phyloP scores from a whole-genome alignment of 2,797 vertebrate genomes.

The Sitta carolinensis region DNA sequence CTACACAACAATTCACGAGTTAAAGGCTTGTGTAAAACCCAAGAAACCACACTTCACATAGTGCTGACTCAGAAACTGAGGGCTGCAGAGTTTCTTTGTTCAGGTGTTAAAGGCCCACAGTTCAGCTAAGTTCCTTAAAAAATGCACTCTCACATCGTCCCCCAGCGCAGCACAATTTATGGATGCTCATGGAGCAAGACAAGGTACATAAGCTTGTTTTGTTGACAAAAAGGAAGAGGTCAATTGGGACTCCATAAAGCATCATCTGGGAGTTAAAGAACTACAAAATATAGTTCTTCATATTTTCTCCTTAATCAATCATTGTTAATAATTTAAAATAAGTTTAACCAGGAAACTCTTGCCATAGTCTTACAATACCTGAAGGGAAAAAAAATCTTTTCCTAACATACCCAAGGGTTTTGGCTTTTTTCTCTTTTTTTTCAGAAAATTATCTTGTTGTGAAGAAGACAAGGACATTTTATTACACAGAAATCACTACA shows the following conservation, averaged over 20 bases:
- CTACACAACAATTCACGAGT: fast-evolving
- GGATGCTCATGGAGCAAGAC: neutral
- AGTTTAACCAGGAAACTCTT: neutral
- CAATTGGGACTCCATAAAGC: neutral
- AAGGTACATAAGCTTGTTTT: fast-evolving
- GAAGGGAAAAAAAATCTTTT: neutral
- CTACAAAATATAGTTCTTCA: neutral
- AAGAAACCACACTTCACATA: neutral
- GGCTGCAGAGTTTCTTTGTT: neutral
- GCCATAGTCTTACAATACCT: neutral
- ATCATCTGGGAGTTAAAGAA: neutral
- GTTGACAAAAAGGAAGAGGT: neutral
- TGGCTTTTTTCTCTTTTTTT: neutral
- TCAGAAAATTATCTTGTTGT: neutral
- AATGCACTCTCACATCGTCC: fast-evolving
- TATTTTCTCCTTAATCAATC: neutral
- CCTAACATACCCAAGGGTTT: neutral
- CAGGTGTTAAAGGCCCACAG: neutral
- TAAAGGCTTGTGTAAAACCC: neutral
- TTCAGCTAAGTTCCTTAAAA: neutral
- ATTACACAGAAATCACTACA: neutral
- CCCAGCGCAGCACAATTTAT: neutral
- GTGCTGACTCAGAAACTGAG: neutral
- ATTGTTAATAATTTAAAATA: neutral
- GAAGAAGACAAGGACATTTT: constrained; percentile 17